These are phyloP conservation scores for Willisornis vidua DNA, from an alignment of 2,113 vertebrate genomes.

Conservation along the genomic window DNA sequence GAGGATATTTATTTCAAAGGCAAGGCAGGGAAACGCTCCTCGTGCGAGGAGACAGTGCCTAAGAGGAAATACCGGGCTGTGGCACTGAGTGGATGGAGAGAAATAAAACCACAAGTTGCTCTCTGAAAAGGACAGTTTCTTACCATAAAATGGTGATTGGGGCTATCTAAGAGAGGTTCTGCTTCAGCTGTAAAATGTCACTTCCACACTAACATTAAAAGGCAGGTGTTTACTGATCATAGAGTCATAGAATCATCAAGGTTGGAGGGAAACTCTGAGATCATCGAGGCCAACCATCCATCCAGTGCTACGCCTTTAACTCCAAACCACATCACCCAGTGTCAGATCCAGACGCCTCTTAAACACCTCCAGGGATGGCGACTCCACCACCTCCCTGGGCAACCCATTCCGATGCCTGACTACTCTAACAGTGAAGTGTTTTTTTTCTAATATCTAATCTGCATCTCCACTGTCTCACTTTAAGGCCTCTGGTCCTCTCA, in stretches of 20 bases:
- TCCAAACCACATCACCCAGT: neutral
- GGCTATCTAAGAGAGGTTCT: neutral
- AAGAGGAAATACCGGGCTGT: neutral
- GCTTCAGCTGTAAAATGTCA: neutral
- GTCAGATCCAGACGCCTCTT: neutral
- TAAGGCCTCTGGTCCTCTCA: neutral
- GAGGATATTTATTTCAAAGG: neutral
- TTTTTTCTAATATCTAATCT: neutral
- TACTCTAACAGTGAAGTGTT: rapidly evolving
- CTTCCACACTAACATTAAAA: rapidly evolving
- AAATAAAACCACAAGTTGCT: rapidly evolving
- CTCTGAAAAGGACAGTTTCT: neutral
- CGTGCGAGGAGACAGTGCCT: rapidly evolving
- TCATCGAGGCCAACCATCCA: neutral
- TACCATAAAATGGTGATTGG: neutral
- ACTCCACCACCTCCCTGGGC: neutral
- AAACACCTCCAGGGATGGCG: neutral
- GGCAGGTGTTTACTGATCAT: rapidly evolving
- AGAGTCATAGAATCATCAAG: neutral
- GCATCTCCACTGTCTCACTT: neutral
- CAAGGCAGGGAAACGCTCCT: neutral
- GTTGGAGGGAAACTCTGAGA: neutral
- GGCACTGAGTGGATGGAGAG: neutral
- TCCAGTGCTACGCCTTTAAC: neutral
- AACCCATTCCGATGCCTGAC: neutral